Evolutionary conservation across 2,113 vertebrate species (phyloP).

Genomic region (Myiagra hebetior): DNA sequence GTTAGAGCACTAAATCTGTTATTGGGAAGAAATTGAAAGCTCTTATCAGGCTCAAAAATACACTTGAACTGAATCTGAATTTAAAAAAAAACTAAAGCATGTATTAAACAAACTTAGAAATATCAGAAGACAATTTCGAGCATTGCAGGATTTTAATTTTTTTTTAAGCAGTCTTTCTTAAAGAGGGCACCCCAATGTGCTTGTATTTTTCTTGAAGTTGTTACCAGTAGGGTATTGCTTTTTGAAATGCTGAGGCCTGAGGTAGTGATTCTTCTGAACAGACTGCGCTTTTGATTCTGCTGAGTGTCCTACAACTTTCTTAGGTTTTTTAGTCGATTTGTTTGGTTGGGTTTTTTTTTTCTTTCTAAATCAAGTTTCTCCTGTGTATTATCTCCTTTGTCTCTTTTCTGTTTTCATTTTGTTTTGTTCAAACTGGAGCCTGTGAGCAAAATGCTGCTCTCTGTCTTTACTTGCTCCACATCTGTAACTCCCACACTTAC

Average conservation of each 20-base stretch:
- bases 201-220: neutral
- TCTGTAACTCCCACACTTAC: rapidly evolving
- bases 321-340: neutral
- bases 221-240: neutral
- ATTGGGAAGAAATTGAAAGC: neutral
- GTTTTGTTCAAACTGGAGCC: neutral
- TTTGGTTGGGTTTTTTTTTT: neutral
- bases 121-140: neutral
- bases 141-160: too few relatives aligned
- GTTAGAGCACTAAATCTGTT: neutral
- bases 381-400: neutral
- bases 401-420: neutral
- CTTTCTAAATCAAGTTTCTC: neutral
- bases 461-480: neutral
- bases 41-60: neutral
- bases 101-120: neutral
- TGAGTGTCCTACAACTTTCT: neutral
- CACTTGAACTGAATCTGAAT: neutral
- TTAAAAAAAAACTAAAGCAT: neutral
- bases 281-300: neutral
- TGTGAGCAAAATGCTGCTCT: neutral
- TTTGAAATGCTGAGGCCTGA: neutral
- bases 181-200: neutral
- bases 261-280: neutral
- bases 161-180: neutral